Base-by-base conservation (phyloP, 2,888 invertebrate species). In the Platycheirus albimanus region DNA sequence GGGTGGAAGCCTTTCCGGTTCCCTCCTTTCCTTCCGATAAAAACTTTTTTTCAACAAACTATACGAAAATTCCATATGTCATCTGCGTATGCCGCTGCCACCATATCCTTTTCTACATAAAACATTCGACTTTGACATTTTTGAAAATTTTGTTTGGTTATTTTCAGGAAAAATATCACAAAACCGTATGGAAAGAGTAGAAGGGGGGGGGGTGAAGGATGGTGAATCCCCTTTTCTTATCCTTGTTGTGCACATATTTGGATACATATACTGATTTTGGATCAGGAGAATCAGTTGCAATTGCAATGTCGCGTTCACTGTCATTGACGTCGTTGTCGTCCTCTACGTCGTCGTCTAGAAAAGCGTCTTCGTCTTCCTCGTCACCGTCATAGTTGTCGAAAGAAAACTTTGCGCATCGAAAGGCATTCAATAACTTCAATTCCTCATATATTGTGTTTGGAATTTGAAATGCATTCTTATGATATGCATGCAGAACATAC, bases 381-480 rank as follows among this genome's bases (percentile, higher is more conserved):
- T 38, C 47, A 63, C 30, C 30, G 36, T 63, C 51, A n/a, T n/a
- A 43, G 51, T 20, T 8, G 11, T 30, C 45, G 38, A 51, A 54
- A 47, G 61, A 67, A 71, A 66, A 64, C 54, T 78, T 72, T 78
- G 51, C 51, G 15, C 69, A 38, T 54, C 36, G 77, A 64, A 83
- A 69, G 69, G 72, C 78, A 78, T 83, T 83, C 78, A 72, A 74
- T 78, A 83, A 83, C 83, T 83, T 83, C 72, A 74, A 74, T 72
- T 74, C 72, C 56, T 78, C 64, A 74, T 78, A 74, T 78, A 83
- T 83, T 83, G 83, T 83, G 74, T 69, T 78, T 83, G 72, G 74
- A 83, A 83, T 83, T 78, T 64, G 58, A 83, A 78, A 83, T 78
- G 72, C 69, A 78, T 83, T 78, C 69, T 74, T 69, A 78, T 66